Conservation (phyloP, 2,113 vertebrate genomes). For the Phalacrocorax carbo region DNA sequence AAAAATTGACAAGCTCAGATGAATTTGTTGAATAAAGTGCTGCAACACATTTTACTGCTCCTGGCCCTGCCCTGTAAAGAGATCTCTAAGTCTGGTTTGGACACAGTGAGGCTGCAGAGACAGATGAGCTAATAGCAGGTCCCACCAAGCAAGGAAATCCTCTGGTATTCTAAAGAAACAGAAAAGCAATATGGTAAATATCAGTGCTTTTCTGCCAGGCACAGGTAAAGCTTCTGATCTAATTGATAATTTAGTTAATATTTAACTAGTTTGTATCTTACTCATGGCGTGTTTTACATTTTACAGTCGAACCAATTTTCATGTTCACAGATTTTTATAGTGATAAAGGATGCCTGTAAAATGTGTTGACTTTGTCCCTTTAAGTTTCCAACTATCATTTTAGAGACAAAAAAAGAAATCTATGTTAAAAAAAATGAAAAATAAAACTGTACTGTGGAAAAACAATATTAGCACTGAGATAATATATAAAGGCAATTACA, state of each 20-base stretch:
- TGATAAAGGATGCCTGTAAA: neutral
- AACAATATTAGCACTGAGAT: constrained; percentile 61
- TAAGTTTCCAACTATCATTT: neutral
- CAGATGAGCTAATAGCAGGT: neutral
- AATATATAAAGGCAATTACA: constrained; percentile 80
- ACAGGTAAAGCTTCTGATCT: neutral
- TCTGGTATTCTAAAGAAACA: neutral
- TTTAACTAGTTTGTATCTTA: neutral
- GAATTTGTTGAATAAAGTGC: neutral
- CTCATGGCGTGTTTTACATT: neutral
- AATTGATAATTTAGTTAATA: neutral
- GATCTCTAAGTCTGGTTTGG: neutral
- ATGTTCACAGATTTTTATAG: neutral
- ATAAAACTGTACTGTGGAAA: neutral
- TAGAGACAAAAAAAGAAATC: constrained; percentile 27
- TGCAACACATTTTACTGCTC: neutral
- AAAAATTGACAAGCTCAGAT: neutral
- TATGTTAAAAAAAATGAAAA: constrained; percentile 27
- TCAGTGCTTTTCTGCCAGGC: neutral
- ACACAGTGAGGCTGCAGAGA: neutral
- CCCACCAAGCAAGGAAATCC: neutral
- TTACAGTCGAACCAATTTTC: neutral
- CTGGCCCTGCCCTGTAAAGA: neutral
- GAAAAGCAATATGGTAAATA: neutral
- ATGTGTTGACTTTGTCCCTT: neutral